Evolutionary conservation across 2,888 invertebrate genomes (phyloP), one percentile per base, ranked within the genome.

Genomic region (Troides aeacus): DNA sequence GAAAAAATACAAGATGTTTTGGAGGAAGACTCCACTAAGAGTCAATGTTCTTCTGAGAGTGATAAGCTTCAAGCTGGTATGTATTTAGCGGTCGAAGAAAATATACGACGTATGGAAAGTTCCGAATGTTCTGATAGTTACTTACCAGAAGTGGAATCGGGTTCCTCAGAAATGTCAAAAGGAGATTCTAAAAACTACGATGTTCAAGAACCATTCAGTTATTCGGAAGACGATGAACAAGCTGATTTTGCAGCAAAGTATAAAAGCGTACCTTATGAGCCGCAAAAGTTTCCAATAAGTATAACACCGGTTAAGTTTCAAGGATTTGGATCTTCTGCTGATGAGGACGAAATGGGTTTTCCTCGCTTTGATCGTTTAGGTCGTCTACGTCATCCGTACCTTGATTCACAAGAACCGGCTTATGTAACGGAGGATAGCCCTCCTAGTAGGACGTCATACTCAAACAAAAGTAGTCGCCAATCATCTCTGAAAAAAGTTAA

Each of bases 71-170:
- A 88, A 61, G 84, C 85, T 39, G 79, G 82, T 10, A 85, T 90
- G 75, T 90, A 87, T 74, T 83, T 92, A 62, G 81, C 78, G 0
- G 91, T 90, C 2, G 90, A 92, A 71, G 92, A 89, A 81, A 90
- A 78, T 72, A 81, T 78, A 78, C 93, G 94, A 71, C 93, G 94
- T 62, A 90, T 93, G 81, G 94, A 94, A 77, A 94, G 94, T 75
- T 94, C 94, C 0, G 94, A 94, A 79, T 94, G 94, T 77, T 94
- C 94, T 0, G 95, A 96, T 79, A 95, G 95, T 67, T 95, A 95
- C 81, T 87, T 94, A 72, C 95, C 95, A 3, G 94, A 94, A 84
- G 92, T 94, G 58, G 94, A 94, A 77, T 94, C 94, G 2, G 93
- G 94, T 42, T 94, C 94, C 58, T 94, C 94, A 0, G 94, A 94